Evolutionary conservation across 2,113 vertebrate species (phyloP).

Genomic region (Alectura lathami): DNA sequence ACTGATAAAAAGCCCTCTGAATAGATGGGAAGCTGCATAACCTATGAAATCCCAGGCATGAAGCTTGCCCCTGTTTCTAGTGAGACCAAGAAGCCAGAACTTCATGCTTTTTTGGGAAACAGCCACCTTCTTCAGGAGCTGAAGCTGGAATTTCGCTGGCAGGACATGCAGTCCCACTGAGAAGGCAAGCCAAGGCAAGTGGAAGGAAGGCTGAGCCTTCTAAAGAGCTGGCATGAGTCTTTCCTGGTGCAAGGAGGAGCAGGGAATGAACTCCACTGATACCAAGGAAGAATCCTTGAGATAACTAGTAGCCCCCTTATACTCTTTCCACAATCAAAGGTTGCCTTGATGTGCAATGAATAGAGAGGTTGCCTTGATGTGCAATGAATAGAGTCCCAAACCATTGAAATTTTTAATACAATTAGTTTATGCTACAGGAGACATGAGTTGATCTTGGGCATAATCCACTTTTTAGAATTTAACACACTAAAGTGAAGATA

Average conservation of each 20-base stretch:
- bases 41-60: not conserved
- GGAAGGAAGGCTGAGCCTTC: not conserved
- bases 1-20: not conserved
- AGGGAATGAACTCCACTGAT: not conserved
- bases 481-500: not conserved
- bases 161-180: not conserved
- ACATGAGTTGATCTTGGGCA: not conserved
- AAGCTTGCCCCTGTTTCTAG: not conserved
- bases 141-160: constrained; percentile 41
- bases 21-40: not conserved
- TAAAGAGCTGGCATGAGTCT: not conserved
- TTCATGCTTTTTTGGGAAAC: not conserved
- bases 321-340: not conserved
- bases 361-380: not conserved
- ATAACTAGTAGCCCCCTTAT: not conserved
- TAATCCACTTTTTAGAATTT: not conserved
- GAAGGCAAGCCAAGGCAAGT: not conserved
- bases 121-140: not conserved
- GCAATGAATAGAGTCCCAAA: not conserved
- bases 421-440: not conserved
- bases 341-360: not conserved
- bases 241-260: not conserved
- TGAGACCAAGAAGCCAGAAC: not conserved
- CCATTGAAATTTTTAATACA: not conserved
- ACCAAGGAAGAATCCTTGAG: not conserved